phyloP scores from a whole-genome alignment of 1,140 invertebrate genomes.

The Bathynomus jamesi region DNA sequence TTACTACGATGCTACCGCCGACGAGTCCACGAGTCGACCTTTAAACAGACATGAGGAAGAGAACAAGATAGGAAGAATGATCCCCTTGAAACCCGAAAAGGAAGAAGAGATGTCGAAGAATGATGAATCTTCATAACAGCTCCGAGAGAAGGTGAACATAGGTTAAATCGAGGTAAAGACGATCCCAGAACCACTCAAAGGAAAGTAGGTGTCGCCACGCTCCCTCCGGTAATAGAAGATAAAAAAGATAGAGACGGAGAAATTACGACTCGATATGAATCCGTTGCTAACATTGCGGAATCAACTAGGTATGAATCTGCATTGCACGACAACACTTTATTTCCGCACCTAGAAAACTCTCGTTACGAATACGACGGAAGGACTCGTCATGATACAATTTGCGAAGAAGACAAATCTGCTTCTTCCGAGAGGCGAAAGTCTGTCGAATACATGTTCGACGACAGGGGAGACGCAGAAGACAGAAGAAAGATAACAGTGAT shows the following conservation, averaged over 20 bases:
- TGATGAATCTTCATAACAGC: conserved; percentile 25
- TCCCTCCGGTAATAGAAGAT: conserved; percentile 32
- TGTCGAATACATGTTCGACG: conserved; percentile 32
- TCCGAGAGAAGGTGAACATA: conserved; percentile 19
- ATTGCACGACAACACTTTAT: conserved; percentile 25
- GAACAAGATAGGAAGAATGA: conserved; percentile 16
- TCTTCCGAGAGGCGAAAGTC: conserved; percentile 32
- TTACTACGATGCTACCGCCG: conserved; percentile 36
- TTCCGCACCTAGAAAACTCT: conserved; percentile 21
- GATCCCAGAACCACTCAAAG: conserved; percentile 13
- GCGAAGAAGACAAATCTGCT: conserved; percentile 26
- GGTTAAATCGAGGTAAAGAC: conserved; percentile 16
- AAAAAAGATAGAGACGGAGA: conserved; percentile 30
- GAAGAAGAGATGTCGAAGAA: conserved; percentile 32
- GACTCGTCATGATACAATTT: conserved; percentile 22
- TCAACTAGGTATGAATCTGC: conserved; percentile 35
- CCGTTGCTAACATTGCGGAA: conserved; percentile 24
- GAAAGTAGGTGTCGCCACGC: conserved; percentile 19
- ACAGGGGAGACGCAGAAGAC: conserved; percentile 34
- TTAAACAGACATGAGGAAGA: conserved; percentile 14
- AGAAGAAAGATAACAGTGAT: conserved; percentile 40
- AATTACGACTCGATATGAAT: conserved; percentile 29
- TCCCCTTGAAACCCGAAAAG: conserved; percentile 27
- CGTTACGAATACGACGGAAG: conserved; percentile 23
- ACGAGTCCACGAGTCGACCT: conserved; percentile 14